phyloP scores from a whole-genome alignment of 2,888 invertebrate species.

The Incurvaria masculella region DNA sequence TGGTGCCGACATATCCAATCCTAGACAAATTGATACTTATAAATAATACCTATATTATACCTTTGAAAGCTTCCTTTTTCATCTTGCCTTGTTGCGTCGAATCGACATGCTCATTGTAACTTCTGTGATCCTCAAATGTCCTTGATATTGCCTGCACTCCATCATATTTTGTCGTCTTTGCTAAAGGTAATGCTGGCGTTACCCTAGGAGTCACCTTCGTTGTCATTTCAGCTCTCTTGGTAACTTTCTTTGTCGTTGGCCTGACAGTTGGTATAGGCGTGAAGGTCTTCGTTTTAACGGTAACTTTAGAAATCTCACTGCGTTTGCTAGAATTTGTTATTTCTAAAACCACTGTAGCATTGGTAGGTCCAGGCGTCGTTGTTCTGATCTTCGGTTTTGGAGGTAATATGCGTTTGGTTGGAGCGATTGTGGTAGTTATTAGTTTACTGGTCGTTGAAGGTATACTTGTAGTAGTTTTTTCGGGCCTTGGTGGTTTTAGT shows the following conservation, averaged over 20 bases:
- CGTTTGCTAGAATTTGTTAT: slow-evolving; percentile 6
- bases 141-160: slow-evolving; percentile 10
- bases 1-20: neutral
- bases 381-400: slow-evolving; percentile 11
- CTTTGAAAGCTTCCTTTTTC: slow-evolving; percentile 11
- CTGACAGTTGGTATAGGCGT: slow-evolving; percentile 8
- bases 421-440: neutral
- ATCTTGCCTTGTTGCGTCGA: slow-evolving; percentile 17
- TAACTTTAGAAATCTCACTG: slow-evolving; percentile 2
- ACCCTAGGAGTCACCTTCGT: slow-evolving; percentile 6
- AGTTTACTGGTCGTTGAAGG: neutral
- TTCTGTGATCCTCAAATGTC: slow-evolving; percentile 12
- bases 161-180: slow-evolving; percentile 7
- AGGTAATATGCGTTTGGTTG: slow-evolving; percentile 8
- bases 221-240: neutral
- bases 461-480: slow-evolving; percentile 7
- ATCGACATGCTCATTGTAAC: slow-evolving; percentile 13
- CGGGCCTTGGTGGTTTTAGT: too few relatives aligned
- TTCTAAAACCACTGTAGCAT: slow-evolving; percentile 5
- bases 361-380: slow-evolving; percentile 10
- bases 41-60: neutral
- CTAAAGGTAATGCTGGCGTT: neutral
- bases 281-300: neutral
- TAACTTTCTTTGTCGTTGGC: slow-evolving; percentile 10
- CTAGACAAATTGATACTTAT: too few relatives aligned